A percentile compares a stretch with the other conserved stretches of the same genome.
Conservation (phyloP, 2,113 vertebrate species). For the Oreochromis aureus region DNA sequence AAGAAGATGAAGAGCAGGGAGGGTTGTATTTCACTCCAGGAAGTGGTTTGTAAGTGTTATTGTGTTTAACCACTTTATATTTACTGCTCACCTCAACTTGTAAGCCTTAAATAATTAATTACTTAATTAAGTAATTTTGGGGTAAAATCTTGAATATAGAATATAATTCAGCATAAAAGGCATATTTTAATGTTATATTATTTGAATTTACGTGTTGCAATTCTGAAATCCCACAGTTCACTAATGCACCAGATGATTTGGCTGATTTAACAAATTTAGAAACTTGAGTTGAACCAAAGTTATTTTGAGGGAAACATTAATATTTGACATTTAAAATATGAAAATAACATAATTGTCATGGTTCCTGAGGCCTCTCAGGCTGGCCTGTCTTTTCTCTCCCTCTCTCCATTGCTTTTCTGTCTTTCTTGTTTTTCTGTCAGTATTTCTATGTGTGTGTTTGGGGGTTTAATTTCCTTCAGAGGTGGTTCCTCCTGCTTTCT, state of each 20-base stretch:
- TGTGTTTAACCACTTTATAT: background rate
- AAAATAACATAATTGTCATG: background rate
- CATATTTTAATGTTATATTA: background rate
- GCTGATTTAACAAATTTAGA: background rate
- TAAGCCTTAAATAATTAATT: background rate
- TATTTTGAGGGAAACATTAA: background rate
- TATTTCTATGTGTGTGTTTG: background rate
- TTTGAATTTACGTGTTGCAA: background rate
- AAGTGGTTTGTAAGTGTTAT: background rate
- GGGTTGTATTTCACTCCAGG: background rate
- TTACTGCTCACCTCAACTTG: background rate
- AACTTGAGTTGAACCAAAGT: background rate
- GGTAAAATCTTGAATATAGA: background rate
- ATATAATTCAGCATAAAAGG: background rate
- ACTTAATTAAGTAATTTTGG: background rate
- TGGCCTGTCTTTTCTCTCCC: background rate
- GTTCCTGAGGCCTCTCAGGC: background rate
- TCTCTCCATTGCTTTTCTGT: background rate
- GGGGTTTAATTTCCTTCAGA: background rate
- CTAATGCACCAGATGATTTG: background rate
- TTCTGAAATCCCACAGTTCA: background rate
- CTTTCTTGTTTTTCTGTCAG: background rate
- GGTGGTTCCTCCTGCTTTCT: background rate
- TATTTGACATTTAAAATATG: background rate
- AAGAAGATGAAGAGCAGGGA: background rate